A percentile compares a stretch with the other conserved stretches of the same genome.
Conservation (phyloP, 2,113 vertebrate species). For the Cettia cetti region DNA sequence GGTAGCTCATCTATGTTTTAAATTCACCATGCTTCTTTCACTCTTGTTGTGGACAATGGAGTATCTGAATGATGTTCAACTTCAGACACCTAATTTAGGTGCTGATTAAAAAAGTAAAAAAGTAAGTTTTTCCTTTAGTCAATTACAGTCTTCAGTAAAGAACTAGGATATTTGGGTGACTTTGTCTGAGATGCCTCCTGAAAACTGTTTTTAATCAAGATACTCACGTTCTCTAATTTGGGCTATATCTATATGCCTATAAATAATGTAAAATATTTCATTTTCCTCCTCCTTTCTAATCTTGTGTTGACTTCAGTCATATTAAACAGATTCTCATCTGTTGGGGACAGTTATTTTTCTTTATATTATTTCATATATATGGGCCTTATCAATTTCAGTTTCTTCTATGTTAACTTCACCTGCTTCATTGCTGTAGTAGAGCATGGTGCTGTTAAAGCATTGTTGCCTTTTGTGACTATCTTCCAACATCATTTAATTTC, state of each 20-base stretch:
- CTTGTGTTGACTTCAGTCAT: background rate
- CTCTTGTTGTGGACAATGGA: background rate
- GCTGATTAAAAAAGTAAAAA: background rate
- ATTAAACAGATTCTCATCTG: background rate
- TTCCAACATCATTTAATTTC: background rate
- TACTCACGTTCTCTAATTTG: background rate
- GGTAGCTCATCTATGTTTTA: background rate
- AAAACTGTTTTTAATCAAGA: background rate
- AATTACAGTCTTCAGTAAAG: background rate
- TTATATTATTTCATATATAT: background rate
- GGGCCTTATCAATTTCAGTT: background rate
- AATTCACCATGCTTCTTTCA: background rate
- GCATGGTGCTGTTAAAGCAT: background rate
- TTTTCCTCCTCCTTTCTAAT: background rate
- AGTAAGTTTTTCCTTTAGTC: background rate
- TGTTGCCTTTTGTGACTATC: background rate
- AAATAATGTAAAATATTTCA: background rate
- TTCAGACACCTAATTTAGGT: background rate
- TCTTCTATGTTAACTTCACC: background rate
- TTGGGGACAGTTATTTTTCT: background rate
- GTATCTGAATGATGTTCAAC: background rate
- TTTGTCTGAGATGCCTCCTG: background rate
- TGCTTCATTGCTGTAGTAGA: background rate
- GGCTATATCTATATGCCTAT: background rate
- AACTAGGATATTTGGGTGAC: background rate